Evolutionary conservation across 2,113 vertebrate genomes (phyloP).

Genomic region (Mola mola): DNA sequence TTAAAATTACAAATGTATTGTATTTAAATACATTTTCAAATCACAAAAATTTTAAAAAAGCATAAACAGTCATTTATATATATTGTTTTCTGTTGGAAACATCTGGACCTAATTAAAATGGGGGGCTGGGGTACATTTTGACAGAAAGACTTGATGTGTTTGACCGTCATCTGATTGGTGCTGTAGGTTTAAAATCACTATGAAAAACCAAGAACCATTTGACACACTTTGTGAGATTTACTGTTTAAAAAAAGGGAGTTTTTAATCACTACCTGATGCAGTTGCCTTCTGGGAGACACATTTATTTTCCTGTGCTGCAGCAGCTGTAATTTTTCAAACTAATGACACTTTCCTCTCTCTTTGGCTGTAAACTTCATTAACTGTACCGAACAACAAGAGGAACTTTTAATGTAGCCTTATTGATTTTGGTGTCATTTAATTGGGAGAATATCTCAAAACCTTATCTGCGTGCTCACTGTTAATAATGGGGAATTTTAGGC

Average conservation of each 20-base stretch:
- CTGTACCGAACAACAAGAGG: conserved; percentile 6
- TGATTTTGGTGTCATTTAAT: neutral
- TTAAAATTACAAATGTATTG: too few relatives aligned
- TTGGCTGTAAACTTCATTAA: neutral
- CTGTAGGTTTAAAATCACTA: conserved; percentile 46
- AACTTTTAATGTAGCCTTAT: neutral
- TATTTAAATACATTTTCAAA: too few relatives aligned
- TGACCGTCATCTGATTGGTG: conserved; percentile 18
- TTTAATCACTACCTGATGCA: too few relatives aligned
- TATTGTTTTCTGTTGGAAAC: conserved; percentile 38
- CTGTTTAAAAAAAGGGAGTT: too few relatives aligned
- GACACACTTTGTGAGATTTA: neutral
- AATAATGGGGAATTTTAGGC: neutral
- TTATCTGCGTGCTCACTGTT: neutral
- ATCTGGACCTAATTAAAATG: conserved; percentile 50
- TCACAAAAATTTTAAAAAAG: too few relatives aligned
- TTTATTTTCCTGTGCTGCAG: neutral
- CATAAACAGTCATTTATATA: too few relatives aligned
- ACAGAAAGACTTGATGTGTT: conserved; percentile 49
- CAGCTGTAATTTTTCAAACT: neutral
- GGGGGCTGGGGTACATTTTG: too few relatives aligned
- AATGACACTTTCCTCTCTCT: neutral
- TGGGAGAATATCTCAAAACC: conserved; percentile 1
- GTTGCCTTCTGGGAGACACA: too few relatives aligned
- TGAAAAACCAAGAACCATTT: conserved; percentile 7